phyloP scores from a whole-genome alignment of 2,113 vertebrate genomes.

The Cottus gobio region DNA sequence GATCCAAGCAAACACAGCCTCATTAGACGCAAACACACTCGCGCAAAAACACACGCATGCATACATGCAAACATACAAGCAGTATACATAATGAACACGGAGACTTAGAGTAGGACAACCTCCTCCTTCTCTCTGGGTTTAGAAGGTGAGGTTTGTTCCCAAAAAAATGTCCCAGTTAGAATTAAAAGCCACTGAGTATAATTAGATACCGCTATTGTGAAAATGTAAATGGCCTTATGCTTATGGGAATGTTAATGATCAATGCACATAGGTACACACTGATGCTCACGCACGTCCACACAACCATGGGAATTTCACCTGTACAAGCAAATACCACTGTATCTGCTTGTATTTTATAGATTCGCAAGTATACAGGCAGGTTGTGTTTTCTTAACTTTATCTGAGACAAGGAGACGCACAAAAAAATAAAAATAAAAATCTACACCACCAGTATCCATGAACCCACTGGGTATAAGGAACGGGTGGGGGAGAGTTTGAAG shows the following conservation, averaged over 20 bases:
- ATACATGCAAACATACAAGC: constrained; percentile 27
- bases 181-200: constrained; percentile 11
- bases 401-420: constrained; percentile 48
- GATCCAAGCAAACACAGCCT: constrained; percentile 81
- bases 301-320: constrained; percentile 43
- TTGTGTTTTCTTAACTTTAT: constrained; percentile 72
- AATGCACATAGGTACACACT: neutral
- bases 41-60: constrained; percentile 29
- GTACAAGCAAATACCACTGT: constrained; percentile 32
- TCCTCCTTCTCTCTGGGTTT: constrained; percentile 30
- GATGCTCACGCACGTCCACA: neutral
- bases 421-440: constrained; percentile 30
- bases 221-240: constrained; percentile 10
- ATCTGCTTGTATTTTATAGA: constrained; percentile 48
- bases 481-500: constrained; percentile 75
- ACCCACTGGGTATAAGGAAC: constrained; percentile 75
- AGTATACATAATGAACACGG: constrained; percentile 16
- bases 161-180: constrained; percentile 1
- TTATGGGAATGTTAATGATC: neutral
- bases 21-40: constrained; percentile 83
- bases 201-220: neutral
- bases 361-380: constrained; percentile 59
- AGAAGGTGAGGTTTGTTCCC: constrained; percentile 30
- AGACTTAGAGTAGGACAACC: neutral
- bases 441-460: constrained; percentile 59